Evolutionary conservation across 2,888 invertebrate species (phyloP).

Genomic region (Linyphia triangularis): DNA sequence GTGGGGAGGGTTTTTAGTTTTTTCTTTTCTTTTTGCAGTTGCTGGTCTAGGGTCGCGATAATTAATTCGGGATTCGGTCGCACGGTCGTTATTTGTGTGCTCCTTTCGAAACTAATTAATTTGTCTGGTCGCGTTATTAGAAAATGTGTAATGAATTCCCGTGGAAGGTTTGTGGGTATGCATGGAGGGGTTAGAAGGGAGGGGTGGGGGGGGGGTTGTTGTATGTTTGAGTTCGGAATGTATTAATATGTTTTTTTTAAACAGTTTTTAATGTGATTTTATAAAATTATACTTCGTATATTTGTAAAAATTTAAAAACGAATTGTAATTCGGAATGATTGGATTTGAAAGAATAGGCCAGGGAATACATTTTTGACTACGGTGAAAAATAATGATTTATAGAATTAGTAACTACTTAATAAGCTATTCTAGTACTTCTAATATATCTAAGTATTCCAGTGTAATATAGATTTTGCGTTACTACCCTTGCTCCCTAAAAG

Average conservation of each 20-base stretch:
- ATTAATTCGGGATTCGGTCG: constrained; percentile 2
- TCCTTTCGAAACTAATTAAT: background rate
- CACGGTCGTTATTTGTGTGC: background rate
- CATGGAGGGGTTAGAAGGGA: background rate
- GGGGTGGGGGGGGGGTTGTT: background rate
- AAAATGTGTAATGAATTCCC: background rate
- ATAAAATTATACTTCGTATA: too few species aligned
- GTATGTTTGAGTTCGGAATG: background rate
- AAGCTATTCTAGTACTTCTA: too few species aligned
- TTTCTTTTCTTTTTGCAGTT: background rate
- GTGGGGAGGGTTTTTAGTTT: background rate
- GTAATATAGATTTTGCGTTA: too few species aligned
- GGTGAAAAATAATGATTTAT: too few species aligned
- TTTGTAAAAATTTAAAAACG: too few species aligned
- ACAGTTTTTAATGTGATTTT: too few species aligned
- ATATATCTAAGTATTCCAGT: too few species aligned
- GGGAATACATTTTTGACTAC: too few species aligned
- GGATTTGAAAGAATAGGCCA: too few species aligned
- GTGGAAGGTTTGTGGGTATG: background rate
- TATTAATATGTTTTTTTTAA: background rate
- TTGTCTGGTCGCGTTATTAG: background rate
- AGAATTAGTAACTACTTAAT: too few species aligned
- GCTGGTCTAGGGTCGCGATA: background rate
- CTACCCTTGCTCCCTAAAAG: too few species aligned
- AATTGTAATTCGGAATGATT: too few species aligned